phyloP scores from a whole-genome alignment of 30 jellyfish, hydroid and myxozoan genomes.

The Sanderia malayensis region DNA sequence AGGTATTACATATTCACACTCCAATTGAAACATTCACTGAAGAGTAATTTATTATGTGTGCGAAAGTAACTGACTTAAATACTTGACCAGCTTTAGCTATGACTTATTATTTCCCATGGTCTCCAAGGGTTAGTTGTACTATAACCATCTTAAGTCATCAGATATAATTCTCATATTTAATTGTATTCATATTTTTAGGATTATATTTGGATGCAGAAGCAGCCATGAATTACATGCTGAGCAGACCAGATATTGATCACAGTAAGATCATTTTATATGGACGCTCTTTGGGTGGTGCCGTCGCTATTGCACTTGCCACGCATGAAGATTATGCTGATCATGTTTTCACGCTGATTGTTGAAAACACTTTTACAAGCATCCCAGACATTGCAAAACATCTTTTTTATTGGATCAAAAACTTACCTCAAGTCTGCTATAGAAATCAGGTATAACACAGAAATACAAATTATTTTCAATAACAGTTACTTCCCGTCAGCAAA shows the following conservation, averaged over 20 bases:
- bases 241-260: constrained; percentile 78
- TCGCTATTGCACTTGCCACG: constrained; percentile 69
- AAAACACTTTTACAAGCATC: constrained; percentile 84
- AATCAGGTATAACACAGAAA: constrained; percentile 53
- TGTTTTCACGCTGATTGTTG: constrained; percentile 77
- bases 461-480: not conserved
- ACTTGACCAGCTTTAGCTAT: not conserved
- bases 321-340: constrained; percentile 49
- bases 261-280: constrained; percentile 68
- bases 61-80: not conserved
- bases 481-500: not conserved
- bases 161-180: too few species aligned
- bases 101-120: too few species aligned
- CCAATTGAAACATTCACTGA: too few species aligned
- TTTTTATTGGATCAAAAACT: constrained; percentile 51
- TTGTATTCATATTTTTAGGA: constrained; percentile 52
- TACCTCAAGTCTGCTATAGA: constrained; percentile 80
- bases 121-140: too few species aligned
- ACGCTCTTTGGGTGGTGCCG: constrained; percentile 95
- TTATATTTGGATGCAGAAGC: constrained; percentile 82
- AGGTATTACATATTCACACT: too few species aligned
- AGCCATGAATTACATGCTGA: constrained; percentile 62
- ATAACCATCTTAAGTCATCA: too few species aligned
- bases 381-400: constrained; percentile 87
- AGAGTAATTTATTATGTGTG: not conserved